Base-by-base conservation (phyloP, 1,140 invertebrate genomes). In the Drosophila nasuta region DNA sequence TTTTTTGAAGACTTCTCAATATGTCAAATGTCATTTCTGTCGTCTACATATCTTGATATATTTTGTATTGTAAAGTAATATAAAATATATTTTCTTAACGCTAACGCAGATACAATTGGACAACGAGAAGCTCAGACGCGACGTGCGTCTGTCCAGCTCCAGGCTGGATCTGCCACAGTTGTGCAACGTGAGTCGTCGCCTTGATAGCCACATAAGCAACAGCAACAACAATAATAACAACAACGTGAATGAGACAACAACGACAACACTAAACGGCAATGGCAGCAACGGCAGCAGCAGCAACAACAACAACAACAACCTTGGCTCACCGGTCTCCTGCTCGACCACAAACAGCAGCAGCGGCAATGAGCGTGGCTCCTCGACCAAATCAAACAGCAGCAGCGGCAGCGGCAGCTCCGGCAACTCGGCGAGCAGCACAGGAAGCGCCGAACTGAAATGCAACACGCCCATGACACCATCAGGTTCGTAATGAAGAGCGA, bases 61-160 rank as follows among this genome's bases (percentile, higher is more conserved):
- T 3, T 38, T 10, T 10, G 35, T 33, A 8, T 0, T 33, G 20
- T 25, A 25, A 38, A n/a, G 8, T 41, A 41, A 43, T 13, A 43
- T 5, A 43, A 43, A 13, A 2, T 48, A 20, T 43, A 15, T n/a
- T 46, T 46, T n/a, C 10, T 43, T 33, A 3, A 20, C 6, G 56
- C 7, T 3, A 7, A 8, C 54, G 56, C 41, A 92, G 92, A 91
- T 92, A 82, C 91, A 92, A 76, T 67, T 92, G 73, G 92, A 92
- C 77, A 92, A 92, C 81, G 91, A 92, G 76, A 92, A 92, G 82
- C 70, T 83, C 67, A 86, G 91, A 74, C 91, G 91, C 67, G 91
- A 92, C 69, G 81, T 76, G 59, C 81, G 89, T 62, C 54, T 92
- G 59, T 67, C 85, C 62, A 74, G 81, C 75, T 87, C 91, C 25